Conservation (phyloP, 2,797 vertebrate genomes). For the Danio jaintianensis region DNA sequence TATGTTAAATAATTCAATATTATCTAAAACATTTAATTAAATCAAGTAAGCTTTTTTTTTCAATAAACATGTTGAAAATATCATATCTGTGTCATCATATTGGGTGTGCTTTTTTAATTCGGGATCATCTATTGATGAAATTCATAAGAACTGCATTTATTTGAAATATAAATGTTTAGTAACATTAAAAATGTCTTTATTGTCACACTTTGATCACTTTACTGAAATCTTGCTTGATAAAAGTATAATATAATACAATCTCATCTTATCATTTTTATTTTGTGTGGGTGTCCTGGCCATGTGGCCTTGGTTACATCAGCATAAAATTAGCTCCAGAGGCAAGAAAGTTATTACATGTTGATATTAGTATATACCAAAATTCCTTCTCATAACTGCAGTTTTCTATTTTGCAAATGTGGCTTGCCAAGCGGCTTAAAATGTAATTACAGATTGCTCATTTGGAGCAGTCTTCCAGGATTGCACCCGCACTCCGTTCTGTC, state of each 20-base stretch:
- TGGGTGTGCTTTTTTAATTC: no score
- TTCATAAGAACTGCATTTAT: no score
- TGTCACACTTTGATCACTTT: no score
- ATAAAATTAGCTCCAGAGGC: neutral
- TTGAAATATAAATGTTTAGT: no score
- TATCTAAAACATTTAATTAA: no score
- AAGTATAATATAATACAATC: neutral
- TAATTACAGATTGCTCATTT: neutral
- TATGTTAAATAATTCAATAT: no score
- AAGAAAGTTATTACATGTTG: slow-evolving; percentile 1
- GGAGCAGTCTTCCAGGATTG: neutral
- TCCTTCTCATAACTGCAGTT: neutral
- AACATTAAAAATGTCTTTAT: no score
- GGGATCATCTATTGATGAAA: no score
- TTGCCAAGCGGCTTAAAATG: neutral
- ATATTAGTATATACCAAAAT: neutral
- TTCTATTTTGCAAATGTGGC: neutral
- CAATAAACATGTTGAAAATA: no score
- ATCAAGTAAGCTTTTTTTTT: no score
- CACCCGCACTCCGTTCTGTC: neutral
- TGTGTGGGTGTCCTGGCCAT: neutral
- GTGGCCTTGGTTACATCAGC: neutral
- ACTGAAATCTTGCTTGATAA: no score
- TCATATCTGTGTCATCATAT: no score
- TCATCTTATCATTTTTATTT: neutral